These are phyloP conservation scores for Aspiorhynchus laticeps DNA, from an alignment of 2,113 vertebrate genomes.

Conservation along the genomic window DNA sequence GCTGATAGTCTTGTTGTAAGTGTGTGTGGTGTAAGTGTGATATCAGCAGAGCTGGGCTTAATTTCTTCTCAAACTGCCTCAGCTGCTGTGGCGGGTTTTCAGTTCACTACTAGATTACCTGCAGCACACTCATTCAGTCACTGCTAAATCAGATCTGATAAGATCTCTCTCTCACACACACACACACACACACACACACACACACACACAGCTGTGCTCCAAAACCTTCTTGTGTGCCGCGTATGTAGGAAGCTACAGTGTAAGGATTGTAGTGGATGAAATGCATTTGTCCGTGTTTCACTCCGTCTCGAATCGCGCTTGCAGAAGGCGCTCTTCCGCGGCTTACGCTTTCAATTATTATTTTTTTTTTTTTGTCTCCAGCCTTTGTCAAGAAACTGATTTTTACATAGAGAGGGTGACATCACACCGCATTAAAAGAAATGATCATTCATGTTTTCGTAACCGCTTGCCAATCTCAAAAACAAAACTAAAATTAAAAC, in stretches of 20 bases:
- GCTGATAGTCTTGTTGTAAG: slow-evolving; percentile 33
- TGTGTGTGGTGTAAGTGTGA: slow-evolving; percentile 50
- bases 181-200: slow-evolving; percentile 36
- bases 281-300: too few relatives aligned
- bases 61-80: slow-evolving; percentile 45
- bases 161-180: slow-evolving; percentile 38
- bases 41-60: slow-evolving; percentile 57
- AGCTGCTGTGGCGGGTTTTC: slow-evolving; percentile 41
- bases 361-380: too few relatives aligned
- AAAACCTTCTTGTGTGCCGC: not conserved
- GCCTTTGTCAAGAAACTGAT: too few relatives aligned
- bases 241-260: not conserved
- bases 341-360: too few relatives aligned
- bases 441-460: too few relatives aligned
- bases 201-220: slow-evolving; percentile 13
- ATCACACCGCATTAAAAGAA: too few relatives aligned
- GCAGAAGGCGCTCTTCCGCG: too few relatives aligned
- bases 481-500: too few relatives aligned
- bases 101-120: slow-evolving; percentile 55
- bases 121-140: slow-evolving; percentile 45
- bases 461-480: too few relatives aligned
- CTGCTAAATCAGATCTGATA: slow-evolving; percentile 56
- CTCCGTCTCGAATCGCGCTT: too few relatives aligned
- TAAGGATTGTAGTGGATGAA: too few relatives aligned
- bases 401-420: too few relatives aligned